Evolutionary conservation across 2,113 vertebrate genomes (phyloP).

Genomic region (Neoarius graeffei): DNA sequence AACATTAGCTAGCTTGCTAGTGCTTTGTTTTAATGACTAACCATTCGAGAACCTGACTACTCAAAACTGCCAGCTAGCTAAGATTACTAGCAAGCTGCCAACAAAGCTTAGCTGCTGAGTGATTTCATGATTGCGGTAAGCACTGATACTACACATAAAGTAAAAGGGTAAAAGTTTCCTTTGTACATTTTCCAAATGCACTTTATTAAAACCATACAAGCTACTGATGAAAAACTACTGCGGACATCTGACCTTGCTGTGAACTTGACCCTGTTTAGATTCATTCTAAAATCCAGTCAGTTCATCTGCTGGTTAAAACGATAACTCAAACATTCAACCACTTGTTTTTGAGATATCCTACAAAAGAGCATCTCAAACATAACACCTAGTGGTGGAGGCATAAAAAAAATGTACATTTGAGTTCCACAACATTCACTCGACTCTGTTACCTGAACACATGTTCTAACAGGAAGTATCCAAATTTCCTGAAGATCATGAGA

Average conservation of each 20-base stretch:
- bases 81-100: neutral
- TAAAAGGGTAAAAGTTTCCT: neutral
- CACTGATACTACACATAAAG: neutral
- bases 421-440: neutral
- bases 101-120: neutral
- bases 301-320: too few relatives aligned
- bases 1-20: neutral
- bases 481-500: neutral
- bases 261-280: too few relatives aligned
- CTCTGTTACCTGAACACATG: neutral
- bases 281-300: too few relatives aligned
- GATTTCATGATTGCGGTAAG: neutral
- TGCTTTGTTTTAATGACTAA: neutral
- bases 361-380: neutral
- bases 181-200: neutral
- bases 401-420: neutral
- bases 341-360: neutral
- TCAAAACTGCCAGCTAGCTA: neutral
- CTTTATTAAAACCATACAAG: neutral
- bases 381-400: neutral
- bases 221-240: too few relatives aligned
- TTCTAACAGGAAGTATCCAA: neutral
- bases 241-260: too few relatives aligned
- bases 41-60: neutral
- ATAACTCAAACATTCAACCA: too few relatives aligned